These are phyloP conservation scores for Peromyscus attwateri DNA, from an alignment of 2,797 vertebrate genomes.

Conservation along the genomic window DNA sequence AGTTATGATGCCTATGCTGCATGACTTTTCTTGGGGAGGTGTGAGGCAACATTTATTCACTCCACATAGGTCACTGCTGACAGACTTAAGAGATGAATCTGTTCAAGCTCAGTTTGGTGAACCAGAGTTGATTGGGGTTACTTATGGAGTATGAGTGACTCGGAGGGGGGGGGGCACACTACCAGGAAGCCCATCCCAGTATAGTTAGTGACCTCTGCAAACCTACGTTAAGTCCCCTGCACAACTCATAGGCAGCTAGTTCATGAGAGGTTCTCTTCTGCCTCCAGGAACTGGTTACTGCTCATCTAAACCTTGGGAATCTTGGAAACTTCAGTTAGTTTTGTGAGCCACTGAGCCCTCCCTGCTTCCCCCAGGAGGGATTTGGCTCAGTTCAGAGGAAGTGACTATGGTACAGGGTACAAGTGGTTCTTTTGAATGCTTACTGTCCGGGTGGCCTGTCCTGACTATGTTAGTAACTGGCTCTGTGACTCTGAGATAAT, in stretches of 20 bases:
- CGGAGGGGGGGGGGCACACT: too few species aligned
- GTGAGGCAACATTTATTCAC: background rate
- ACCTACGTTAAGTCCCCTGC: background rate
- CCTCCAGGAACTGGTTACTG: background rate
- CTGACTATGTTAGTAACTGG: background rate
- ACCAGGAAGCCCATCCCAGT: background rate
- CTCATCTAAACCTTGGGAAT: background rate
- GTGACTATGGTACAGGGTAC: background rate
- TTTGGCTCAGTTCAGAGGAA: background rate
- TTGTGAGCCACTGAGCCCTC: background rate
- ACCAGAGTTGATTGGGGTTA: background rate
- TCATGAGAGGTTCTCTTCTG: too few species aligned
- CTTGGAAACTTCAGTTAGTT: background rate
- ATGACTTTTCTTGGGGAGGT: background rate
- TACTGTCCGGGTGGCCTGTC: background rate
- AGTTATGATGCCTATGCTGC: background rate
- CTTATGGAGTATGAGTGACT: background rate
- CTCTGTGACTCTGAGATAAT: background rate
- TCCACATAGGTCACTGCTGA: background rate
- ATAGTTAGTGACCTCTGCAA: background rate
- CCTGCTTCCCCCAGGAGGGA: background rate
- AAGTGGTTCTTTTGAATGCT: conserved; percentile 16
- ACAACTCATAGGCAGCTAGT: background rate
- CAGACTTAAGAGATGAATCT: background rate
- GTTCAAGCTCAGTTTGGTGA: too few species aligned